Base-by-base conservation (phyloP, 2,888 invertebrate species). In the Oxycera nigricornis region DNA sequence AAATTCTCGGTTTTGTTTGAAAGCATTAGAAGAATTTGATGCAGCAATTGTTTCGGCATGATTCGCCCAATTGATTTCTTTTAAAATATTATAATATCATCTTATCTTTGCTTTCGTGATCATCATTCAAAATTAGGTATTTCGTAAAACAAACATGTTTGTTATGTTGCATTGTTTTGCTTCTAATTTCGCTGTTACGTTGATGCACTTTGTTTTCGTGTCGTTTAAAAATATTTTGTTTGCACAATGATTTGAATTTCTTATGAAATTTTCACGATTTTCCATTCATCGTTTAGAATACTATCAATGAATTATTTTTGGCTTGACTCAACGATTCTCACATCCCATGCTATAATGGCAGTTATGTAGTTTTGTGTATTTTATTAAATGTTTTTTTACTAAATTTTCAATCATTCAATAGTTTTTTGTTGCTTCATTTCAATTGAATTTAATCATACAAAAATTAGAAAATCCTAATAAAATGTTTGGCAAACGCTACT, bases 61-160 rank as follows among this genome's bases (percentile, higher is more conserved):
- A 52, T 70, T 28, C 70, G 70, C 70, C 70, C 52, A 55, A 70
- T 70, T 70, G 70, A 70, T 70, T 70, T 70, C 55, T 55, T 52
- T 52, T 26, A 30, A 26, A 39, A 65, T 22, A 65, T 41, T 30
- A 65, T 65, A 20, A 55, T 24, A 55, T 55, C 55, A 17, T 55
- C 55, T 46, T 46, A n/a, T 14, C 46, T 46, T 46, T 61, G n/a
- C 65, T 30, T 35, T 65, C 17, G 39, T 30, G 61, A 30, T 41
- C 20, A 26, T 31, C 28, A 41, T 61, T 61, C 61, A 61, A 61
- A n/a, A 57, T 26, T 61, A 46, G 17, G 14, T 3, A n/a, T 46
- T 46, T 46, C n/a, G 17, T 61, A 70, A n/a, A n/a, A 70, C 70
- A 70, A 70, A 70, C 70, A 70, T 70, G 70, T 26, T 70, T 70